These are phyloP conservation scores for Heliconius cydno DNA, from an alignment of 2,888 invertebrate species.

Conservation along the genomic window DNA sequence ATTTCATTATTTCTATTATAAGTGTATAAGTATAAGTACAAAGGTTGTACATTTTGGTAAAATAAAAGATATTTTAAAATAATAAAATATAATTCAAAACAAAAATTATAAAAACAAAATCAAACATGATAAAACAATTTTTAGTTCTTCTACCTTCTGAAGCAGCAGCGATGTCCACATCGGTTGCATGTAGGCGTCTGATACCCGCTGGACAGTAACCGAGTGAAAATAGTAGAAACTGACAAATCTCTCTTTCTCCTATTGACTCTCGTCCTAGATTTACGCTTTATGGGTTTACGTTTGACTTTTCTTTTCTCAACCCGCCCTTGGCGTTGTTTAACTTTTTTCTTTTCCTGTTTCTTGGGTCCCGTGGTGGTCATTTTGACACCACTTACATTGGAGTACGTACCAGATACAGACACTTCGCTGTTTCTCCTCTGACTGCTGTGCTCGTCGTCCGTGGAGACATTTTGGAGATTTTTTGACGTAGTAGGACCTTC, in stretches of 20 bases:
- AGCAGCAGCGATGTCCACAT: constrained; percentile 66
- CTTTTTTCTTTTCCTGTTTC: constrained; percentile 49
- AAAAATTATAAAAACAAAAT: constrained; percentile 42
- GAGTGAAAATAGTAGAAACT: constrained; percentile 57
- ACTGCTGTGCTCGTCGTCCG: constrained; percentile 47
- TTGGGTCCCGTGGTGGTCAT: constrained; percentile 50
- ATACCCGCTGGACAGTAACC: constrained; percentile 51
- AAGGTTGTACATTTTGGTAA: constrained; percentile 2
- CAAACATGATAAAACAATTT: constrained; percentile 23
- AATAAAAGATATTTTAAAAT: constrained; percentile 42
- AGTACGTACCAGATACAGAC: constrained; percentile 50
- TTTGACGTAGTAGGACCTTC: constrained; percentile 58
- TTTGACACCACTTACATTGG: constrained; percentile 53
- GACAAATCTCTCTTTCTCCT: constrained; percentile 53
- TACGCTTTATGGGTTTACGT: constrained; percentile 51
- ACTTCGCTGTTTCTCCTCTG: constrained; percentile 52
- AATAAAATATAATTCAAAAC: constrained; percentile 49
- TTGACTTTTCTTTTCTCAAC: constrained; percentile 55
- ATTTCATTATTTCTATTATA: constrained; percentile 22
- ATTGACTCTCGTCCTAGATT: constrained; percentile 44
- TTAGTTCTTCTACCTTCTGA: constrained; percentile 63
- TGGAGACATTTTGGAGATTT: constrained; percentile 51
- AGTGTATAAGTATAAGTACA: too few relatives aligned
- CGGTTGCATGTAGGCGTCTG: constrained; percentile 52
- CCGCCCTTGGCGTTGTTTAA: constrained; percentile 49